Base-by-base conservation (phyloP, 23 tunicate species). In the Trididemnum clinides region DNA sequence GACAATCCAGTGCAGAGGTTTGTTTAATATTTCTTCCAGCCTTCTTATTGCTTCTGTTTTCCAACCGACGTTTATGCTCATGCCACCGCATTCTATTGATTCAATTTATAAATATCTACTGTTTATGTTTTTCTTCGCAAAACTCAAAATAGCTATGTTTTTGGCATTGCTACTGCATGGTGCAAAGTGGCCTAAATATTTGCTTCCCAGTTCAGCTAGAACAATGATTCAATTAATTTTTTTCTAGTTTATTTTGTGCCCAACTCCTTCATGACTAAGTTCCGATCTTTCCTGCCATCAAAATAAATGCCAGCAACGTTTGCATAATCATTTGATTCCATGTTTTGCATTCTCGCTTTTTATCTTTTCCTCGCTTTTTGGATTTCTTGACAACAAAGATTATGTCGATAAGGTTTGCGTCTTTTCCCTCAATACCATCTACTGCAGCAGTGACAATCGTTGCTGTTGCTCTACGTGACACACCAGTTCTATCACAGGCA, bases 401-500 rank as follows among this genome's bases (percentile, higher is more conserved):
- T n/a, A n/a, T 44, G 54, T 44, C 54, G 54, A 44, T 44, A 7
- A 44, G 10, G 54, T 7, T 44, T 15, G 12, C 15, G 54, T 15
- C 15, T 44, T 44, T 44, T 44, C 54, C 54, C 15, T 10, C 10
- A 44, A 44, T 44, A 15, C 15, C 54, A 10, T 44, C 12, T 44
- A 44, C 10, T 44, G 15, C 54, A 44, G 54, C 54, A 44, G 54
- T 44, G 54, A 15, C 54, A 44, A 44, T 44, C 54, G 15, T 44
- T 44, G 54, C 54, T 44, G 54, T 15, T 44, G 54, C 54, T 44
- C 15, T 44, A n/a, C 69, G 15, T 23, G 69, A 62, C 23, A 62
- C 27, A 62, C 27, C 69, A 62, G 69, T 62, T 62, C 27, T 62
- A n/a, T 62, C 69, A 62, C 23, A 62, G 69, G 27, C 69, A 62